Conservation (phyloP, 2,888 invertebrate genomes). For the Unio delphinus region DNA sequence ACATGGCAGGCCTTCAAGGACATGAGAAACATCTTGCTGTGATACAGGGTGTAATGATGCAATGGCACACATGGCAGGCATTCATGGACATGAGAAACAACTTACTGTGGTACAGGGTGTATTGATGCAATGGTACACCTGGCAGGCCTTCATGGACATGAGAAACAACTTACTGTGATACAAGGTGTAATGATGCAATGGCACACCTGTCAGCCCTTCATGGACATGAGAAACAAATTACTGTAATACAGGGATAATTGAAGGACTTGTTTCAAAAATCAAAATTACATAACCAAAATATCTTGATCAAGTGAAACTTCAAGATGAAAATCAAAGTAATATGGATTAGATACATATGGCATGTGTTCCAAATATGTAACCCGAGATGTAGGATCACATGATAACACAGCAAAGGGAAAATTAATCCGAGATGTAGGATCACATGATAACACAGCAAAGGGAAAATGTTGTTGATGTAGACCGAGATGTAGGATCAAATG, state of each 20-base stretch:
- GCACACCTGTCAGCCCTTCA: too few species aligned
- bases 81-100: conserved; percentile 12
- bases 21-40: conserved; percentile 4
- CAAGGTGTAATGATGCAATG: too few species aligned
- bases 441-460: too few species aligned
- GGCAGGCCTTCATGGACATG: too few species aligned
- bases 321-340: conserved; percentile 2
- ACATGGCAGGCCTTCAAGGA: conserved; percentile 7
- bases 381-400: too few species aligned
- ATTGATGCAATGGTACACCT: too few species aligned
- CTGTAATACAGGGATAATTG: background rate
- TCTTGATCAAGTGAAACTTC: conserved; percentile 6
- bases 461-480: too few species aligned
- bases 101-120: background rate
- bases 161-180: too few species aligned
- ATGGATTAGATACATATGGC: conserved; percentile 6
- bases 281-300: background rate
- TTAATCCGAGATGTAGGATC: too few species aligned
- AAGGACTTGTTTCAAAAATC: conserved; percentile 6
- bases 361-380: background rate
- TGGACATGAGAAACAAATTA: too few species aligned
- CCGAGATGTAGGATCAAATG: too few species aligned
- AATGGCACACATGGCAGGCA: background rate
- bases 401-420: too few species aligned
- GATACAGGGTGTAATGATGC: background rate